These are phyloP conservation scores for Abrostola tripartita DNA, from an alignment of 2,888 invertebrate genomes.

Conservation along the genomic window DNA sequence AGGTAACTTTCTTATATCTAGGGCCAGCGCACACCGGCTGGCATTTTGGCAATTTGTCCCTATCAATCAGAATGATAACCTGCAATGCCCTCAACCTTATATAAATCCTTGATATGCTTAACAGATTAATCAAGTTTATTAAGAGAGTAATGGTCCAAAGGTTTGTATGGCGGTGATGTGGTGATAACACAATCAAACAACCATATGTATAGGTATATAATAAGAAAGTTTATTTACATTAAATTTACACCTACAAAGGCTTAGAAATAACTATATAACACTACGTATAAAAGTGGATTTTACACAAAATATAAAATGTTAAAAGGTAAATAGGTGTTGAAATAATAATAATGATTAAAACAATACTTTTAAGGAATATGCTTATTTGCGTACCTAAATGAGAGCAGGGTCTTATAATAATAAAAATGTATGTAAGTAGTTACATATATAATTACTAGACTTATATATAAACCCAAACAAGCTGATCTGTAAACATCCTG, in stretches of 20 bases:
- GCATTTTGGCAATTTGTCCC: no score
- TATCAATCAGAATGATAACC: no score
- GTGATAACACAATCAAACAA: conserved; percentile 37
- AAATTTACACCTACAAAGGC: conserved; percentile 67
- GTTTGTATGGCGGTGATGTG: background rate
- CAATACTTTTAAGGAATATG: conserved; percentile 39
- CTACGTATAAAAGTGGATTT: conserved; percentile 55
- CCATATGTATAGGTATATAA: conserved; percentile 51
- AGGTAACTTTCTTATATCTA: no score
- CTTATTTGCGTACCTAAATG: conserved; percentile 21
- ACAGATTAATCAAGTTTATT: no score
- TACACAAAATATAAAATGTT: conserved; percentile 47
- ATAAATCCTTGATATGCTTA: no score
- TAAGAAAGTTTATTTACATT: conserved; percentile 70
- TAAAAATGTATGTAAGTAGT: background rate
- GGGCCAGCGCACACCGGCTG: no score
- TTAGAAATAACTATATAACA: conserved; percentile 49
- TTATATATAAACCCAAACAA: background rate
- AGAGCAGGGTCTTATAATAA: conserved; percentile 30
- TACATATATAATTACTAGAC: background rate
- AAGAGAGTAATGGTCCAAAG: background rate
- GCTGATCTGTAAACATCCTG: background rate
- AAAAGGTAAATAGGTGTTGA: conserved; percentile 21
- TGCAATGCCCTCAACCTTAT: no score
- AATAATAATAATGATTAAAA: conserved; percentile 33